Percentiles rank a stretch among this genome's conserved stretches.
phyloP scores from a whole-genome alignment of 1,140 invertebrate genomes.

The Campoletis sonorensis region DNA sequence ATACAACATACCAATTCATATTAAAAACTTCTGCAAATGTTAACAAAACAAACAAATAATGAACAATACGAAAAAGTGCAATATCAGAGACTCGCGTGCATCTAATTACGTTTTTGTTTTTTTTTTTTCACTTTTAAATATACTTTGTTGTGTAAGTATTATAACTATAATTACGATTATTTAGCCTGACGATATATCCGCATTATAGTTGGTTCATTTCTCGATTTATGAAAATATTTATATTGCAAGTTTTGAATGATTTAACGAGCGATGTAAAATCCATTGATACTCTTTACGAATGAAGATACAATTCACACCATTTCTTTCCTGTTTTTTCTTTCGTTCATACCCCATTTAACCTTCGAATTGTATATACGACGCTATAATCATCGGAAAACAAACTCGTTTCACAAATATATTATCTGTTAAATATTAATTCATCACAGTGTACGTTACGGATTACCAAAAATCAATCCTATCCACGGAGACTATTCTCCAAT shows the following conservation, averaged over 20 bases:
- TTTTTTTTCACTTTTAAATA: too few species aligned
- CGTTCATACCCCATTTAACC: neutral
- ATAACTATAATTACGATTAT: slow-evolving; percentile 23
- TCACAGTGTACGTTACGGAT: neutral
- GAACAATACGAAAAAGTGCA: slow-evolving; percentile 16
- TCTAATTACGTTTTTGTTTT: neutral
- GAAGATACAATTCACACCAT: neutral
- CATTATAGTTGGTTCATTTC: neutral
- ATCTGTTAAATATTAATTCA: slow-evolving; percentile 13
- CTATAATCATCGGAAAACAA: slow-evolving; percentile 16
- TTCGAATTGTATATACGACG: slow-evolving; percentile 18
- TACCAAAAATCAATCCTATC: neutral
- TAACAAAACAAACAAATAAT: slow-evolving; percentile 7
- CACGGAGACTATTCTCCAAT: too few species aligned
- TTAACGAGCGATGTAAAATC: slow-evolving; percentile 11
- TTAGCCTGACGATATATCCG: slow-evolving; percentile 21
- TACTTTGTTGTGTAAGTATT: slow-evolving; percentile 49
- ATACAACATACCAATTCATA: neutral
- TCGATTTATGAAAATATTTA: slow-evolving; percentile 27
- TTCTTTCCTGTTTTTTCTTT: slow-evolving; percentile 1
- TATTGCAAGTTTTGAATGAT: neutral
- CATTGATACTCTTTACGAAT: neutral
- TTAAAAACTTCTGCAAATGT: neutral
- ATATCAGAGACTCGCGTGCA: slow-evolving; percentile 5
- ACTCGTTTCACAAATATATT: slow-evolving; percentile 13